Evolutionary conservation across 2,113 vertebrate genomes (phyloP).

Genomic region (Cyprinodon tularosa): DNA sequence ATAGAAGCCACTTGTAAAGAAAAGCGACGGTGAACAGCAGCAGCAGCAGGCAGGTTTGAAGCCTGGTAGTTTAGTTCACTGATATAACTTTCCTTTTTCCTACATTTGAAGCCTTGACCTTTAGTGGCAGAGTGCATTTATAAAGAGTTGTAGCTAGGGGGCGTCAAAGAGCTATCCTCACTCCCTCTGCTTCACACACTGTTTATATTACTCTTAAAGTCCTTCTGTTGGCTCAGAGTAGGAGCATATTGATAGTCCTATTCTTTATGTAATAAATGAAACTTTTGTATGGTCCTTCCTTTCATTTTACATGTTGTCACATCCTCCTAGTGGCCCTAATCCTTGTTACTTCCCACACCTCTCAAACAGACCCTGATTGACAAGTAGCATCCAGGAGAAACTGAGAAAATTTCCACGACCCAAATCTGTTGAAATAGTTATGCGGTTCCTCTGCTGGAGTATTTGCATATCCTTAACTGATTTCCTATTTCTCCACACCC

Average conservation of each 20-base stretch:
- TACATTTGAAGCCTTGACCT: background rate
- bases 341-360: slow-evolving; percentile 32
- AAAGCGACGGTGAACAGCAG: background rate
- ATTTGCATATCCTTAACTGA: slow-evolving; percentile 98
- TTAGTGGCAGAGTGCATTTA: slow-evolving; percentile 29
- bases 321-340: slow-evolving; percentile 81
- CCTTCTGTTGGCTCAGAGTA: slow-evolving; percentile 63
- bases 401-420: slow-evolving; percentile 76
- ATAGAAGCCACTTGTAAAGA: background rate
- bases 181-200: slow-evolving; percentile 15
- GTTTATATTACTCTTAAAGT: slow-evolving; percentile 59
- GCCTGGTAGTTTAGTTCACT: background rate
- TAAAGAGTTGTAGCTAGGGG: slow-evolving; percentile 66
- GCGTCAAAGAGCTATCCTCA: slow-evolving; percentile 73
- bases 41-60: background rate
- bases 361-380: slow-evolving; percentile 81
- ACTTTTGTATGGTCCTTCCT: slow-evolving; percentile 79
- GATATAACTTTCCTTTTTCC: background rate
- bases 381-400: slow-evolving; percentile 79
- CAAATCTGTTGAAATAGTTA: slow-evolving; percentile 86
- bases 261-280: slow-evolving; percentile 84
- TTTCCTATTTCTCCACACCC: slow-evolving; percentile 85
- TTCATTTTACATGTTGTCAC: slow-evolving; percentile 86
- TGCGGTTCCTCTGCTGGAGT: slow-evolving; percentile 83
- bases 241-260: slow-evolving; percentile 81